Conservation (phyloP, 2,888 invertebrate genomes). For the Eupithecia tripunctaria region DNA sequence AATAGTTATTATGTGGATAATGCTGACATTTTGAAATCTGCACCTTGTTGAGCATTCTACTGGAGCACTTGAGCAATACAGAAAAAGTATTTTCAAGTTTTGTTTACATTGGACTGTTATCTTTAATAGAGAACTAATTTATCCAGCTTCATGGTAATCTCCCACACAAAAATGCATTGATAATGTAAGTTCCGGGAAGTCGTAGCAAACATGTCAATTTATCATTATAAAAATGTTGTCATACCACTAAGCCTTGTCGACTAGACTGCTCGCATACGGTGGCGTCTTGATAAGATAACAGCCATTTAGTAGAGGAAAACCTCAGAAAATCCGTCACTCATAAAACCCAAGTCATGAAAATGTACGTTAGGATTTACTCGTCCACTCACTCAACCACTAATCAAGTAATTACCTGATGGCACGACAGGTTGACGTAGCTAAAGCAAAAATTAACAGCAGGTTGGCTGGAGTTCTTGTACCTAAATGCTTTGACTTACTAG, state of each 20-base stretch:
- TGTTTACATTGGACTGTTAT: neutral
- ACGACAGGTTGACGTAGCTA: conserved; percentile 47
- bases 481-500: conserved; percentile 31
- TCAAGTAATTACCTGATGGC: conserved; percentile 45
- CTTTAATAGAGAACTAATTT: neutral
- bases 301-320: conserved; percentile 25
- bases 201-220: conserved; percentile 48
- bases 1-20: neutral
- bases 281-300: conserved; percentile 59
- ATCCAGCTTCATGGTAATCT: neutral
- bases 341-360: conserved; percentile 20
- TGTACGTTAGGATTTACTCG: conserved; percentile 31
- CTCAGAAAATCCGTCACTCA: conserved; percentile 50
- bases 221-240: conserved; percentile 59
- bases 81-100: neutral
- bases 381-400: conserved; percentile 48
- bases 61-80: neutral
- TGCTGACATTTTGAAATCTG: neutral
- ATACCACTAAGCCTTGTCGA: conserved; percentile 46
- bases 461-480: conserved; percentile 32
- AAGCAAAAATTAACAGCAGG: conserved; percentile 30
- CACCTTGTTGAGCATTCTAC: neutral
- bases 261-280: conserved; percentile 46
- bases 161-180: conserved; percentile 20
- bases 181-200: conserved; percentile 44